These are phyloP conservation scores for Ctenicera cuprea DNA, from an alignment of 2,888 invertebrate genomes.

Conservation along the genomic window DNA sequence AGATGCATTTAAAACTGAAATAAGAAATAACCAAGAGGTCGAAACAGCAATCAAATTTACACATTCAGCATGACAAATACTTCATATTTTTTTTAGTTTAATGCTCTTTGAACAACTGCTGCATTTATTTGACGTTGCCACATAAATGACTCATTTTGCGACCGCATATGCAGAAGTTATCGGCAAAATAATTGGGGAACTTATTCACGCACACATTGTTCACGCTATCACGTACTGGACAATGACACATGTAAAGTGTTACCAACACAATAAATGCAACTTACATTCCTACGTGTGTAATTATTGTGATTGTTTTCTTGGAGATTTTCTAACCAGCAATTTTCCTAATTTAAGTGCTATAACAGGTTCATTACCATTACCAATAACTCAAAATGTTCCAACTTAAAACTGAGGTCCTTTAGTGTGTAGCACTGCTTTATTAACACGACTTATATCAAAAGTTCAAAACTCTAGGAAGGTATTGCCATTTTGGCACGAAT, in stretches of 20 bases:
- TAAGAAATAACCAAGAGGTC: too few relatives aligned
- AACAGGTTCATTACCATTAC: too few relatives aligned
- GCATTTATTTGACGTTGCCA: not conserved
- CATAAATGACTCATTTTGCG: conserved; percentile 9
- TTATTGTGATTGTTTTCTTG: not conserved
- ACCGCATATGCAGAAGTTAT: conserved; percentile 26
- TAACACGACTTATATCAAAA: too few relatives aligned
- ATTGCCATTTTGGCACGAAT: too few relatives aligned
- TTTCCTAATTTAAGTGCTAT: too few relatives aligned
- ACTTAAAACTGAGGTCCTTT: too few relatives aligned
- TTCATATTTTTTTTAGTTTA: not conserved
- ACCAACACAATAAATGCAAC: conserved; percentile 22
- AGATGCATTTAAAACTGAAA: too few relatives aligned
- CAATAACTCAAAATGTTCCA: too few relatives aligned
- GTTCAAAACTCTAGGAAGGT: too few relatives aligned
- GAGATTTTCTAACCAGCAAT: not conserved
- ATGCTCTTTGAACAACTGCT: not conserved
- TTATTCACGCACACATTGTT: conserved; percentile 45
- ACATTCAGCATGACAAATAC: too few relatives aligned
- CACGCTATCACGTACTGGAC: conserved; percentile 46
- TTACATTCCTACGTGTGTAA: not conserved
- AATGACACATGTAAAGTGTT: conserved; percentile 49
- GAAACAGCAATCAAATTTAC: too few relatives aligned
- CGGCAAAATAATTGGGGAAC: conserved; percentile 34
- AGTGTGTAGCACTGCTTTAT: too few relatives aligned